These are phyloP conservation scores for Chrysina gloriosa DNA, from an alignment of 2,888 invertebrate species.

Conservation along the genomic window DNA sequence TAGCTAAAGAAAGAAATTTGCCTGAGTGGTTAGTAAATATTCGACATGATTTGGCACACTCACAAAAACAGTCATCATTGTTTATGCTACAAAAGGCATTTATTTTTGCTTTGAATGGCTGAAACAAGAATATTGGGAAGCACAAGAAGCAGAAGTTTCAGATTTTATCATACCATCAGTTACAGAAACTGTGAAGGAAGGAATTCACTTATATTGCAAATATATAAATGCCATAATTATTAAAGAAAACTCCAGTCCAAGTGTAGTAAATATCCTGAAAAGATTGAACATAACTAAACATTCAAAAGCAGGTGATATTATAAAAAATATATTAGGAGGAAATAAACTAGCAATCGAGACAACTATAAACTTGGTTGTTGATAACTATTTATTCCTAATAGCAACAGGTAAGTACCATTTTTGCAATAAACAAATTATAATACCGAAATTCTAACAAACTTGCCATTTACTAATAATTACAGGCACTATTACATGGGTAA, in stretches of 20 bases:
- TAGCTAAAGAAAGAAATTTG: constrained; percentile 74
- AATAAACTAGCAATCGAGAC: constrained; percentile 29
- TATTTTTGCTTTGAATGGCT: constrained; percentile 77
- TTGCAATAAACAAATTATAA: too few relatives aligned
- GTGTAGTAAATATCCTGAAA: constrained; percentile 3
- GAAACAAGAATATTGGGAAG: constrained; percentile 74
- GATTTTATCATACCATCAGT: constrained; percentile 60
- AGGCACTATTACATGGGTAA: too few relatives aligned
- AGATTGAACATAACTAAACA: constrained; percentile 18
- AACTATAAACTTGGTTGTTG: constrained; percentile 46
- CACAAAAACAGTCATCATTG: constrained; percentile 74
- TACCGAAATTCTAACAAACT: too few relatives aligned
- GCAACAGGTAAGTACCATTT: constrained; percentile 14
- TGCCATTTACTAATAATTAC: too few relatives aligned
- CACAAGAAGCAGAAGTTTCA: constrained; percentile 67
- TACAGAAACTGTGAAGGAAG: constrained; percentile 7
- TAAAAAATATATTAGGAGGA: constrained; percentile 9
- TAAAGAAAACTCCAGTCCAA: neutral
- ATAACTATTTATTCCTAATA: constrained; percentile 42
- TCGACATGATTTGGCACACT: constrained; percentile 83
- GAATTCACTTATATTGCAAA: constrained; percentile 25
- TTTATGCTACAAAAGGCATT: constrained; percentile 72
- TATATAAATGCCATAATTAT: neutral
- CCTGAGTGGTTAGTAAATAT: constrained; percentile 85
- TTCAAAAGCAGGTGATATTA: neutral